Evolutionary conservation across 30 jellyfish, hydroid and myxozoan species (phyloP).

Genomic region (Aurelia aurita complex sp. Pacific): DNA sequence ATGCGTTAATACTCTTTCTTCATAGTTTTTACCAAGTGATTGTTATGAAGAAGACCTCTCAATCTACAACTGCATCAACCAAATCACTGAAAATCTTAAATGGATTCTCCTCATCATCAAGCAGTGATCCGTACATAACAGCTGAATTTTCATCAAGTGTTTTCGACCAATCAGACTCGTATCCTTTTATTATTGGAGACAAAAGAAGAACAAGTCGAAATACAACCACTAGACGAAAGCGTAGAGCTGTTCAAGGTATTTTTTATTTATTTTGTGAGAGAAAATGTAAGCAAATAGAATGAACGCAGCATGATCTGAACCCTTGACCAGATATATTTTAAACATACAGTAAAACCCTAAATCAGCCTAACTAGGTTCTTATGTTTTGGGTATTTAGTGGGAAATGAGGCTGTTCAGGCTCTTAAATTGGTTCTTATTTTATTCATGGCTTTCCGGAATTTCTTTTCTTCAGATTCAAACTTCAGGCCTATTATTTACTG

Average conservation of each 20-base stretch:
- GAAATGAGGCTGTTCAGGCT: too few relatives aligned
- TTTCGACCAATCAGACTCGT: conserved; percentile 7
- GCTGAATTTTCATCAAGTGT: conserved; percentile 61
- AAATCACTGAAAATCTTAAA: background rate
- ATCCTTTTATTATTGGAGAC: conserved; percentile 46
- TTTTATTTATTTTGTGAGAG: too few relatives aligned
- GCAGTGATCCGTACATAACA: conserved; percentile 45
- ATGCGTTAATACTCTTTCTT: background rate
- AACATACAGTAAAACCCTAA: too few relatives aligned
- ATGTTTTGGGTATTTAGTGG: too few relatives aligned
- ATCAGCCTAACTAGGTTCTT: too few relatives aligned
- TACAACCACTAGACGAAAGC: conserved; percentile 15
- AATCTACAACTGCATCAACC: background rate
- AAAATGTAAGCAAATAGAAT: too few relatives aligned
- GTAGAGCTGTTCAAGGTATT: conserved; percentile 9
- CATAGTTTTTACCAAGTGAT: conserved; percentile 62
- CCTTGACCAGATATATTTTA: too few relatives aligned
- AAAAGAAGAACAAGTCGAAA: conserved; percentile 26
- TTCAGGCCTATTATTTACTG: too few relatives aligned
- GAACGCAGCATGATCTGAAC: too few relatives aligned
- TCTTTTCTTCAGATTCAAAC: too few relatives aligned
- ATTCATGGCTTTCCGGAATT: too few relatives aligned
- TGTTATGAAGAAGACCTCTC: conserved; percentile 16
- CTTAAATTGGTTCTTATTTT: too few relatives aligned
- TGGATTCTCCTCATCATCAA: conserved; percentile 3